These are phyloP conservation scores for Scleropages formosus DNA, from an alignment of 2,797 vertebrate species.

Conservation along the genomic window DNA sequence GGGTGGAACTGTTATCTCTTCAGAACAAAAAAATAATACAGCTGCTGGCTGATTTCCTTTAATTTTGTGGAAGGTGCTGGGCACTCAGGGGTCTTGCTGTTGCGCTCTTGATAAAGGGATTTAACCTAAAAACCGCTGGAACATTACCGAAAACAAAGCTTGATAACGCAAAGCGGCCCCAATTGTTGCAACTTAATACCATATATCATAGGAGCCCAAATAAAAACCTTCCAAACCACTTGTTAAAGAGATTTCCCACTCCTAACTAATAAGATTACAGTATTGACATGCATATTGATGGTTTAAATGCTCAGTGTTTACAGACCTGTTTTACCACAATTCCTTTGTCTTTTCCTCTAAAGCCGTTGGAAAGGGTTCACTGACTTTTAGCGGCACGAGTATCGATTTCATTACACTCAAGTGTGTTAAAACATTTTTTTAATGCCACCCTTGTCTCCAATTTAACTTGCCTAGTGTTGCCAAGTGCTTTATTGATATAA, in stretches of 20 bases:
- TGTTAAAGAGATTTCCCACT: too few species aligned
- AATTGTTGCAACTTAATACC: too few species aligned
- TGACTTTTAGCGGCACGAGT: neutral
- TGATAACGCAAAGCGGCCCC: too few species aligned
- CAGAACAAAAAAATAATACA: neutral
- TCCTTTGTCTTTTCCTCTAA: neutral
- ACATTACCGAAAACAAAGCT: too few species aligned
- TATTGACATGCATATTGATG: neutral
- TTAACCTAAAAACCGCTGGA: too few species aligned
- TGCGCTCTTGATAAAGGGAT: too few species aligned
- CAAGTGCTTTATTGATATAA: slow-evolving; percentile 43
- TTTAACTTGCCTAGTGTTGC: slow-evolving; percentile 49
- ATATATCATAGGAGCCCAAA: too few species aligned
- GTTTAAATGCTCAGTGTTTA: slow-evolving; percentile 1
- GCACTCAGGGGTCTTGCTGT: neutral
- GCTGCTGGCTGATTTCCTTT: neutral
- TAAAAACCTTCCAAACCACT: too few species aligned
- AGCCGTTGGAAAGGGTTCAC: neutral
- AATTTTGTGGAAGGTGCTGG: neutral
- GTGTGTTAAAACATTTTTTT: slow-evolving; percentile 20
- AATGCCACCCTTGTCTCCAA: slow-evolving; percentile 39
- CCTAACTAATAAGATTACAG: neutral
- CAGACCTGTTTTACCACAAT: neutral
- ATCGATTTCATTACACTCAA: neutral
- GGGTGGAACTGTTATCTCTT: neutral